Conservation (phyloP, 1,140 invertebrate species). For the Lordiphosa collinella region DNA sequence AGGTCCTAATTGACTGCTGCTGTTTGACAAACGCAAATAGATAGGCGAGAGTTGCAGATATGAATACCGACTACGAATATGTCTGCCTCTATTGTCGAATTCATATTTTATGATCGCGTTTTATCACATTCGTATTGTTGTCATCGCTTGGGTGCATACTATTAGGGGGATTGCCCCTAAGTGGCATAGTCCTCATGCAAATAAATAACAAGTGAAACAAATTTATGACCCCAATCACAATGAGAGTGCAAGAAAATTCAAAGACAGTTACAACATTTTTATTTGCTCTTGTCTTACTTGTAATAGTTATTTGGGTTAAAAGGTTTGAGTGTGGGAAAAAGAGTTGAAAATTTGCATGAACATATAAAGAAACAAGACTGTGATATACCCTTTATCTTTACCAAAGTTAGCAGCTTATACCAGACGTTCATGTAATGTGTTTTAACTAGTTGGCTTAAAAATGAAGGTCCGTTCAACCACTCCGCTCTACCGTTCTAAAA, state of each 20-base stretch:
- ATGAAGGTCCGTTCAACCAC: no score
- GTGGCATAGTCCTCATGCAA: conserved; percentile 51
- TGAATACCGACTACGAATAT: conserved; percentile 8
- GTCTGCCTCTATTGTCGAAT: conserved; percentile 30
- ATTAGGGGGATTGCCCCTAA: conserved; percentile 35
- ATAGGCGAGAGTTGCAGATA: conserved; percentile 30
- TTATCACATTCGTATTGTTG: conserved; percentile 14
- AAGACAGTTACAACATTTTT: conserved; percentile 1
- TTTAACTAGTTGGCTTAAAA: no score
- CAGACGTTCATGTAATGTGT: no score
- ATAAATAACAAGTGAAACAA: conserved; percentile 62
- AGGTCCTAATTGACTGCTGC: conserved; percentile 70
- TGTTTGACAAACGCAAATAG: conserved; percentile 74
- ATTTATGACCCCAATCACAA: conserved; percentile 44
- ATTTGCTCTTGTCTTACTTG: no score
- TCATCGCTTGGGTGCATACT: conserved; percentile 12
- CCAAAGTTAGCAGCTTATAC: no score
- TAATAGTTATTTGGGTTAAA: no score
- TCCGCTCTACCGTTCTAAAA: no score
- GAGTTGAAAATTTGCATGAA: no score
- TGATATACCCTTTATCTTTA: no score
- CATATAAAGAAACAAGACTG: no score
- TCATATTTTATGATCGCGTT: conserved; percentile 44
- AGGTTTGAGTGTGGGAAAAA: no score
- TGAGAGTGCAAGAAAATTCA: not conserved